A percentile compares a stretch with the other conserved stretches of the same genome.
These are phyloP conservation scores for Ligdia adustata DNA, from an alignment of 2,888 invertebrate genomes.

Conservation along the genomic window DNA sequence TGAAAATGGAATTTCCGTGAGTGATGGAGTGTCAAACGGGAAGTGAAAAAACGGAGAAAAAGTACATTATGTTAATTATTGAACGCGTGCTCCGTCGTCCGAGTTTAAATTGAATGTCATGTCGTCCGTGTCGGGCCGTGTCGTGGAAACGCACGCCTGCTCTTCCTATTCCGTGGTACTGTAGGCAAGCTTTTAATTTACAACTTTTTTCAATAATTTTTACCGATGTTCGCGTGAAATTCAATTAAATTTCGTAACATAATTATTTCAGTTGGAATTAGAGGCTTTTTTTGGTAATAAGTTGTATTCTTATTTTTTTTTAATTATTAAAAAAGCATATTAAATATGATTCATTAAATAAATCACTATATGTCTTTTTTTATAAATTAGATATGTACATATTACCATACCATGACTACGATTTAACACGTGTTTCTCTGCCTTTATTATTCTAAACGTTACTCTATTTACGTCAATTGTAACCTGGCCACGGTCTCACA, in stretches of 20 bases:
- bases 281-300: neutral
- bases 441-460: too few species aligned
- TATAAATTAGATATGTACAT: too few species aligned
- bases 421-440: too few species aligned
- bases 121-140: slow-evolving; percentile 58
- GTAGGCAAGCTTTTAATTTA: slow-evolving; percentile 51
- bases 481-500: too few species aligned
- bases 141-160: slow-evolving; percentile 55
- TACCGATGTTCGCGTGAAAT: slow-evolving; percentile 15
- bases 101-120: slow-evolving; percentile 83
- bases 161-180: slow-evolving; percentile 51
- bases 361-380: too few species aligned
- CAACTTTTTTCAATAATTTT: slow-evolving; percentile 45
- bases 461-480: too few species aligned
- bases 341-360: too few species aligned
- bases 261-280: slow-evolving; percentile 11
- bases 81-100: slow-evolving; percentile 71
- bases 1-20: slow-evolving; percentile 85
- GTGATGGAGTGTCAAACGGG: slow-evolving; percentile 84
- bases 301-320: too few species aligned
- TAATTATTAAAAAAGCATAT: too few species aligned
- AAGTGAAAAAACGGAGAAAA: slow-evolving; percentile 82
- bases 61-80: slow-evolving; percentile 84
- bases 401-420: too few species aligned
- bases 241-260: slow-evolving; percentile 27